Conservation (phyloP, 2,888 invertebrate species). For the Oxycera nigricornis region DNA sequence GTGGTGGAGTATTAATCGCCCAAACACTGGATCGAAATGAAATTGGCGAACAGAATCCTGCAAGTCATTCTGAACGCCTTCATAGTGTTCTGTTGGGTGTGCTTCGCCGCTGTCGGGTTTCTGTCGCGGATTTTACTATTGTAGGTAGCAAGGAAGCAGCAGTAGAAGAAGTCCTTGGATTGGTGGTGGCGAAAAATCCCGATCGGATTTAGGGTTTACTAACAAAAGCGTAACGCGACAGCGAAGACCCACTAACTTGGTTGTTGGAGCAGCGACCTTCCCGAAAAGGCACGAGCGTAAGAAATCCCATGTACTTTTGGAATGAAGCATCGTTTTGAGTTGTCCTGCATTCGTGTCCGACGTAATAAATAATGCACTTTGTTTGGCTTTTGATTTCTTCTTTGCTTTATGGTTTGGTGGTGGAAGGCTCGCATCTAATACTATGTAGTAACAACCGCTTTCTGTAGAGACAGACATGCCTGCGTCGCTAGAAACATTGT, state of each 20-base stretch:
- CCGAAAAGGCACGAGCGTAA: neutral
- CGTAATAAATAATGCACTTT: slow-evolving; percentile 13
- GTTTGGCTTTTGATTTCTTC: slow-evolving; percentile 3
- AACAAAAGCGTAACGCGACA: neutral
- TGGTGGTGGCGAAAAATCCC: neutral
- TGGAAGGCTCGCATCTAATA: neutral
- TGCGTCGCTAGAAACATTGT: too few relatives aligned
- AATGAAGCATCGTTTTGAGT: neutral
- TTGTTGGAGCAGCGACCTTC: neutral
- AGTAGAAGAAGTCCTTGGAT: neutral
- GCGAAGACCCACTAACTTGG: neutral
- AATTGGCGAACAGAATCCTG: neutral
- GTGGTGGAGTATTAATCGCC: neutral
- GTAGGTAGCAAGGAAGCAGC: neutral
- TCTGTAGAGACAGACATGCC: too few relatives aligned
- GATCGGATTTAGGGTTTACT: neutral
- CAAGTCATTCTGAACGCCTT: slow-evolving; percentile 7
- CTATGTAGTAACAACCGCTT: too few relatives aligned
- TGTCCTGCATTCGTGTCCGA: neutral
- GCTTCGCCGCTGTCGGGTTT: slow-evolving; percentile 43
- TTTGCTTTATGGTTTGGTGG: neutral
- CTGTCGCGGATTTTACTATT: slow-evolving; percentile 40
- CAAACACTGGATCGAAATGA: too few relatives aligned
- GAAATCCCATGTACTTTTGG: neutral
- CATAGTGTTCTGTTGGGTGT: slow-evolving; percentile 37